Evolutionary conservation across 1,140 invertebrate species (phyloP).

Genomic region (Eurytemora carolleeae): DNA sequence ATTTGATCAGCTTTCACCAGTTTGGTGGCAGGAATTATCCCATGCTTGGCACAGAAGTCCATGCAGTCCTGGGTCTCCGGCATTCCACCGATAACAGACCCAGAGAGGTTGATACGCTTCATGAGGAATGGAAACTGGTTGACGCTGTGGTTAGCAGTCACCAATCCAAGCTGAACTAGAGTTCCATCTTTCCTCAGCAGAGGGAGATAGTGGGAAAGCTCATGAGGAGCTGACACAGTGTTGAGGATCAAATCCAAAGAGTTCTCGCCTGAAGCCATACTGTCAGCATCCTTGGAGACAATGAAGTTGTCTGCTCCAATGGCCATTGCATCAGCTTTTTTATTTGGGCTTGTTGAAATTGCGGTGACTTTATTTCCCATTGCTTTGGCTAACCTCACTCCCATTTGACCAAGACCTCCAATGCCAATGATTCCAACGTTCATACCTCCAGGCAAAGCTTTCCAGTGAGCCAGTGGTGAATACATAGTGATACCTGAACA

Average conservation of each 20-base stretch:
- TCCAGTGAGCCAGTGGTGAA: background rate
- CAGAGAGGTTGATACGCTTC: background rate
- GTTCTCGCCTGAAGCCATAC: background rate
- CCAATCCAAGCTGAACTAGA: background rate
- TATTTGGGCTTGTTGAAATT: conserved; percentile 1
- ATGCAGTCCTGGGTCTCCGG: conserved; percentile 3
- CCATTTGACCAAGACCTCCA: conserved; percentile 1
- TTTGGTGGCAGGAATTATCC: background rate
- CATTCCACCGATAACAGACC: conserved; percentile 1
- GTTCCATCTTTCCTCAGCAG: background rate
- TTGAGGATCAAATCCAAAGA: background rate
- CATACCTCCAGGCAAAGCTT: background rate
- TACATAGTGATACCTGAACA: conserved; percentile 11
- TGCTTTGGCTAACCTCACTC: conserved; percentile 1
- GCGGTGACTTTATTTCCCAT: conserved; percentile 6
- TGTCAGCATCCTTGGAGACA: background rate
- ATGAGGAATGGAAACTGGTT: background rate
- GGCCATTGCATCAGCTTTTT: background rate
- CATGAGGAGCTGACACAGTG: background rate
- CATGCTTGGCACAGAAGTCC: conserved; percentile 2
- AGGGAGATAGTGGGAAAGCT: background rate
- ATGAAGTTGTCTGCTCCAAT: background rate
- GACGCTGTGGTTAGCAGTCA: background rate
- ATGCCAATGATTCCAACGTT: conserved; percentile 7
- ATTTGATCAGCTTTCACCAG: background rate